Base-by-base conservation (phyloP, 2,888 invertebrate species). In the Tetramorium bicarinatum region DNA sequence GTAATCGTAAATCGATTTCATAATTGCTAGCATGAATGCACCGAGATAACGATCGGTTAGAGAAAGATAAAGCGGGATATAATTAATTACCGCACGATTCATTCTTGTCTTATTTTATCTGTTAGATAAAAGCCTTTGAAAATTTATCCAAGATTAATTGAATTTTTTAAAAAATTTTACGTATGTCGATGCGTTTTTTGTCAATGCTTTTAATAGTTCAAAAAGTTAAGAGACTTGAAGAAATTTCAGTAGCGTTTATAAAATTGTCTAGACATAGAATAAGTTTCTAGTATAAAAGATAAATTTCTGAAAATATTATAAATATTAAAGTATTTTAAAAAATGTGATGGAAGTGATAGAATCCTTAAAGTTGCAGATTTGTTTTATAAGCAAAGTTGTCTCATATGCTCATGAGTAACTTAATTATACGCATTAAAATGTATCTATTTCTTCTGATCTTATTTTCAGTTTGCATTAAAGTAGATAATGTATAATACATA, bases 1-100 rank as follows among this genome's bases (percentile, higher is more conserved):
- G 52, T 77, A 80, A 80, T 80, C 44, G 47, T 8, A 56, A 69
- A 69, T 79, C 79, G 79, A 80, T 80, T 47, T 80, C 18, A 34
- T 69, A 59, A 80, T 80, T 80, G 69, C 44, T 79, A 25, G 13
- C 79, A 47, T 59, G 59, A 71, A 47, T 38, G 71, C 13, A 25
- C 21, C 34, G 29, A 38, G 79, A 69, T 79, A 69, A 79, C 47
- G 59, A 71, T 80, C 59, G 59, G 9, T 49, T 47, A 18, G 25
- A 56, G 41, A 6, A 34, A 38, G 71, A 49, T 69, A 47, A 80
- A 80, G 47, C 21, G 34, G 18, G 69, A 38, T 38, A 29, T 52
- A 69, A 47, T 71, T 71, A 69, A 79, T 79, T 69, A 69, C 44
- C 13, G 29, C 34, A 18, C 7, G 13, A 47, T 59, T 66, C 15